phyloP scores from a whole-genome alignment of 2,113 vertebrate genomes.

The Aleadryas rufinucha region DNA sequence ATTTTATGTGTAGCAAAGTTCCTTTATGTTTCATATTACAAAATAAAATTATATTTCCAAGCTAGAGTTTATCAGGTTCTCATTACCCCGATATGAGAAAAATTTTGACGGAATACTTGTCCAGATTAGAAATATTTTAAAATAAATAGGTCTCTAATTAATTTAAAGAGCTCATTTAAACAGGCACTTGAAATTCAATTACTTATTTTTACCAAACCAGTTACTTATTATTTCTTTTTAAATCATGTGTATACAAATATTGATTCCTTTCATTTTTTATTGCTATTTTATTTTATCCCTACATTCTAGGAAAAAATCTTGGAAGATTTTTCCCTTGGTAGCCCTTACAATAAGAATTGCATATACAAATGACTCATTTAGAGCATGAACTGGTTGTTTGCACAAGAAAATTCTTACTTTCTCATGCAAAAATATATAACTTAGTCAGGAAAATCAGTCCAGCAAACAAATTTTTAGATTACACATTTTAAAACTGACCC shows the following conservation, averaged over 20 bases:
- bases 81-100: background rate
- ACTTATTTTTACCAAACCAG: background rate
- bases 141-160: background rate
- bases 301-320: background rate
- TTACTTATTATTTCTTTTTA: background rate
- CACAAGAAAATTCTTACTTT: background rate
- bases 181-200: background rate
- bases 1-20: background rate
- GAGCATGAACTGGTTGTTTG: background rate
- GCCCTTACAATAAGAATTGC: background rate
- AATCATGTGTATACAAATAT: background rate
- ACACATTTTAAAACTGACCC: background rate
- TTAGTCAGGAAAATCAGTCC: background rate
- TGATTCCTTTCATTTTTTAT: background rate
- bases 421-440: background rate
- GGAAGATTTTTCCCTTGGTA: background rate
- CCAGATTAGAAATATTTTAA: background rate
- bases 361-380: background rate
- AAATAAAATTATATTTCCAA: background rate
- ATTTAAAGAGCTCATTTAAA: background rate
- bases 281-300: background rate
- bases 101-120: background rate
- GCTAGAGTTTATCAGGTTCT: background rate
- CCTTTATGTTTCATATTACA: background rate
- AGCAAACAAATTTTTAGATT: background rate